phyloP scores from a whole-genome alignment of 2,797 vertebrate genomes.

The Propithecus perrieri region DNA sequence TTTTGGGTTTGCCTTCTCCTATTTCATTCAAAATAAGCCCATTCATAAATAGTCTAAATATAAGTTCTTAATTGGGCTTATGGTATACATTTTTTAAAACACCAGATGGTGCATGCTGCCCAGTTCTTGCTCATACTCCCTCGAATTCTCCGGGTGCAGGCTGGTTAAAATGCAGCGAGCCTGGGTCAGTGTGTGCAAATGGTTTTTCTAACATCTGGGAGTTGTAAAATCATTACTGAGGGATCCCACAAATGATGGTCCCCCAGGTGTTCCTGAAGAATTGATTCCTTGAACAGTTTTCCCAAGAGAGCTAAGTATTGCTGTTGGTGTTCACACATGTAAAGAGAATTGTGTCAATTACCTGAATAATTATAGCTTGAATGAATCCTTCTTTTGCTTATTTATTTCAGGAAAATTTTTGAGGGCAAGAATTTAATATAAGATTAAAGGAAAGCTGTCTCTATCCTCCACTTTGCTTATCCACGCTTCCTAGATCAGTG shows the following conservation, averaged over 20 bases:
- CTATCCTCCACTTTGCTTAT: background rate
- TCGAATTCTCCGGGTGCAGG: constrained; percentile 3
- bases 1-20: background rate
- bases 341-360: background rate
- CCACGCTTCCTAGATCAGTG: background rate
- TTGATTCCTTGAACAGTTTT: background rate
- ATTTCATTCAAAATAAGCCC: constrained; percentile 2
- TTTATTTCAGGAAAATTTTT: background rate
- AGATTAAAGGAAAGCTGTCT: background rate
- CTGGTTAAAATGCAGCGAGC: constrained; percentile 20
- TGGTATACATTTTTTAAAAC: background rate
- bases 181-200: constrained; percentile 16
- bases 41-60: constrained; percentile 34
- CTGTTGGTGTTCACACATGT: background rate
- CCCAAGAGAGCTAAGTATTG: background rate
- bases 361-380: background rate
- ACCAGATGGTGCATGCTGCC: background rate
- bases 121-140: background rate
- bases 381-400: background rate
- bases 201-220: constrained; percentile 46
- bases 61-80: background rate
- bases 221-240: background rate
- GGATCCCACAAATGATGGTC: background rate
- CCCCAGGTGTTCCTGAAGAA: constrained; percentile 34
- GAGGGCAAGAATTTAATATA: background rate